phyloP scores from a whole-genome alignment of 2,113 vertebrate genomes.

The Poeciliopsis turrubarensis region DNA sequence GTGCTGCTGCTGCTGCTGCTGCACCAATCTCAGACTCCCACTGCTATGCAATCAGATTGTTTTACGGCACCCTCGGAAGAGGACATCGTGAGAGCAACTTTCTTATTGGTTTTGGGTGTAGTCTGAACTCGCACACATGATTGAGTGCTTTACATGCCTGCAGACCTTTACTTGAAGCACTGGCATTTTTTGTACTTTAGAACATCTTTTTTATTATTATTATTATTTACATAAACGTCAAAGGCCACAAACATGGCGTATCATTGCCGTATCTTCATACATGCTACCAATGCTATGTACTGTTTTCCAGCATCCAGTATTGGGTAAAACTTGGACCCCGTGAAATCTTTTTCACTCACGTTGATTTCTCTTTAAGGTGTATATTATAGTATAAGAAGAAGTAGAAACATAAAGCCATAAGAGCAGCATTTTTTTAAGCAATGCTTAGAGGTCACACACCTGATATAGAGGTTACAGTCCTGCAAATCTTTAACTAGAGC shows the following conservation, averaged over 20 bases:
- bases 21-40: slow-evolving; percentile 68
- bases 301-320: neutral
- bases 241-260: neutral
- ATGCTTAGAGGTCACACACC: neutral
- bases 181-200: neutral
- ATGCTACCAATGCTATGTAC: neutral
- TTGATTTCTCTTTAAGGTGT: neutral
- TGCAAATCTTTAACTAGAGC: too few relatives aligned
- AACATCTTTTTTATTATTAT: neutral
- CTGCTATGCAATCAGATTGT: slow-evolving; percentile 74
- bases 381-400: neutral
- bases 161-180: slow-evolving; percentile 7
- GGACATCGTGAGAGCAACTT: slow-evolving; percentile 65
- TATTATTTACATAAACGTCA: neutral
- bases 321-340: neutral
- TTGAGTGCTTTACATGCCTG: slow-evolving; percentile 17
- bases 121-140: slow-evolving; percentile 53
- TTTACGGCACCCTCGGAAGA: slow-evolving; percentile 68
- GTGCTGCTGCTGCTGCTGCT: slow-evolving; percentile 56
- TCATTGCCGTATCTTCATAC: neutral
- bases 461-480: neutral
- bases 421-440: neutral
- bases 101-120: slow-evolving; percentile 62
- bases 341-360: neutral
- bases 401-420: neutral